Base-by-base conservation (phyloP, 1,140 invertebrate genomes). In the Calycopis cecrops region DNA sequence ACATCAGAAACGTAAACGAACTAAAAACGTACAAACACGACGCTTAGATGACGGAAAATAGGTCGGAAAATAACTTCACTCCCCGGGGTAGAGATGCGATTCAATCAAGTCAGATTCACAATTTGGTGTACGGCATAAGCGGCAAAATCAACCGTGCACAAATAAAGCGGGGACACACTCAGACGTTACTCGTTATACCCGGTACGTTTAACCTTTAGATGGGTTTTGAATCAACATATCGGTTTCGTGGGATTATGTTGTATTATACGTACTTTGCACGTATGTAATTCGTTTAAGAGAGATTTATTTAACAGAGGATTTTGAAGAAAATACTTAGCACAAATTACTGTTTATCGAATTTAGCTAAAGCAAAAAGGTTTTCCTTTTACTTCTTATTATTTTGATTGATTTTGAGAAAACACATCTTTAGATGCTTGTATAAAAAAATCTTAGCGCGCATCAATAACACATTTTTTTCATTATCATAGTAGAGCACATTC, bases 101-200 rank as follows among this genome's bases (percentile, higher is more conserved):
- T 84, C 82, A 85, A 85, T 85, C 80, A 81, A 78, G 65, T 75
- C 67, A 73, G 77, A 81, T 83, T 85, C 79, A 79, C 72, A 80
- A 77, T 80, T 81, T 85, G 73, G 75, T 55, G 14, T 16, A 44
- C 62, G 65, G 60, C 58, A 65, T 64, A 71, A 73, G 67, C 68
- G 68, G 64, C 65, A 69, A 69, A 71, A 60, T 56, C 63, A 68
- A 67, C 72, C 57, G 53, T 50, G 60, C 54, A 58, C 67, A 69
- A 71, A 76, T 69, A 69, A 72, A 63, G 64, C 67, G 70, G 64
- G 59, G 65, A 56, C 60, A 57, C 55, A 65, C 56, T 60, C 57
- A 57, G 50, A 61, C 59, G 57, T 64, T 75, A 71, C 69, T 77
- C 67, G 67, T 63, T 72, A 72, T 71, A 67, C 55, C 54, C 55